Evolutionary conservation across 1,140 invertebrate species (phyloP).

Genomic region (Hylaeus anthracinus): DNA sequence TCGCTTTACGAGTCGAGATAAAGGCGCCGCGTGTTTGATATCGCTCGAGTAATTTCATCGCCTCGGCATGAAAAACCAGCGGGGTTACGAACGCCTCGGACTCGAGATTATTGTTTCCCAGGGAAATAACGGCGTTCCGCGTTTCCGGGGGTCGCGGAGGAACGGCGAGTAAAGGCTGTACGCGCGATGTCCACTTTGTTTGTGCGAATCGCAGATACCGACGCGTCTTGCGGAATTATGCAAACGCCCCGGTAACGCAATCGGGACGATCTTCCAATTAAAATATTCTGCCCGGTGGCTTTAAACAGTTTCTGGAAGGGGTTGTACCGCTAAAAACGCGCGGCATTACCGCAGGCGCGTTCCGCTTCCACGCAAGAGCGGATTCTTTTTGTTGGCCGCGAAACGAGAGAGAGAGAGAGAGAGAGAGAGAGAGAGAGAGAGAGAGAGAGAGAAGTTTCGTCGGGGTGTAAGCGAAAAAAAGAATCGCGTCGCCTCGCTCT

Average conservation of each 20-base stretch:
- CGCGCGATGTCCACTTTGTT: constrained; percentile 44
- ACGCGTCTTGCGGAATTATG: constrained; percentile 44
- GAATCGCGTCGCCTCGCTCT: constrained; percentile 25
- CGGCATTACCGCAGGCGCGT: constrained; percentile 26
- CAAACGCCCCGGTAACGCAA: constrained; percentile 45
- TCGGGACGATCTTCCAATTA: constrained; percentile 62
- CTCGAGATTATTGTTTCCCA: constrained; percentile 11
- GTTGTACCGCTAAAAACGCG: constrained; percentile 16
- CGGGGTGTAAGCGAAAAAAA: constrained; percentile 27
- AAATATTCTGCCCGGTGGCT: constrained; percentile 63
- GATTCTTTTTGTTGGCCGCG: constrained; percentile 41
- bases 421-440: background rate
- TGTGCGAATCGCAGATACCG: constrained; percentile 27
- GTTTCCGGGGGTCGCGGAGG: background rate
- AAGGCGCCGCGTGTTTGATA: constrained; percentile 36
- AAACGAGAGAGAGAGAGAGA: background rate
- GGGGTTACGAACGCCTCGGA: no score
- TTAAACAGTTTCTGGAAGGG: constrained; percentile 56
- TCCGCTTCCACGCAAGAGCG: constrained; percentile 12
- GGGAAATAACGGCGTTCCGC: constrained; percentile 22
- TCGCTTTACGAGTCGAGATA: constrained; percentile 26
- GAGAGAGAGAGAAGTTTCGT: constrained; percentile 28
- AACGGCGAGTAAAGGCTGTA: background rate
- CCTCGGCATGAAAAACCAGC: constrained; percentile 15
- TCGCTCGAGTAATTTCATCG: constrained; percentile 47